Conservation (phyloP, 2,113 vertebrate genomes). For the Barnardius zonarius region DNA sequence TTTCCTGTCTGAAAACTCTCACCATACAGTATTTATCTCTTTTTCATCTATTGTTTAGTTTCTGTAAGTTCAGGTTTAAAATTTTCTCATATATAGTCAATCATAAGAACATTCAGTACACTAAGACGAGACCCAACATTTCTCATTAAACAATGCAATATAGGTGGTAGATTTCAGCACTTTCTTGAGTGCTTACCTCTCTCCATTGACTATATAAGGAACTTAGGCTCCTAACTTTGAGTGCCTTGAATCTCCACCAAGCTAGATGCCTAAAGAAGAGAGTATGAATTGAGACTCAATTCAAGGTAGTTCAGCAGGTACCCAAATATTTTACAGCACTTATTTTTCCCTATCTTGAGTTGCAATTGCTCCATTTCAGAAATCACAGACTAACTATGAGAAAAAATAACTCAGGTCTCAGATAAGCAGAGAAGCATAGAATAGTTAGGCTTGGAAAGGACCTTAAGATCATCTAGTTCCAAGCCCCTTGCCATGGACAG, state of each 20-base stretch:
- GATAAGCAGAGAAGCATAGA: neutral
- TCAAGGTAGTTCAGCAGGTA: neutral
- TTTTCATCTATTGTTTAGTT: neutral
- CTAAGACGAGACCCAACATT: neutral
- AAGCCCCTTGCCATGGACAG: no score
- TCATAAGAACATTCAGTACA: neutral
- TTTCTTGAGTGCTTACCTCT: neutral
- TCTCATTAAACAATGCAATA: neutral
- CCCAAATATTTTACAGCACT: neutral
- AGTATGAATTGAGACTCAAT: neutral
- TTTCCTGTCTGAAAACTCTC: neutral
- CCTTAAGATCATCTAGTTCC: no score
- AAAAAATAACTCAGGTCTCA: neutral
- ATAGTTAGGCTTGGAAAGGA: no score
- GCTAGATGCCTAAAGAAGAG: neutral
- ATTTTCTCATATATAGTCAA: neutral
- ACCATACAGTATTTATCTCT: neutral
- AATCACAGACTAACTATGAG: neutral
- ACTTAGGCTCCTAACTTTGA: neutral
- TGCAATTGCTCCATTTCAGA: neutral
- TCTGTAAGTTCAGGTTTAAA: neutral
- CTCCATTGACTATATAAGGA: neutral
- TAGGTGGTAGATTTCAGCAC: neutral
- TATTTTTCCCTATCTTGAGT: neutral
- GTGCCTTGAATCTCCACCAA: neutral